Base-by-base conservation (phyloP, 1,140 invertebrate species). In the Popillia japonica region DNA sequence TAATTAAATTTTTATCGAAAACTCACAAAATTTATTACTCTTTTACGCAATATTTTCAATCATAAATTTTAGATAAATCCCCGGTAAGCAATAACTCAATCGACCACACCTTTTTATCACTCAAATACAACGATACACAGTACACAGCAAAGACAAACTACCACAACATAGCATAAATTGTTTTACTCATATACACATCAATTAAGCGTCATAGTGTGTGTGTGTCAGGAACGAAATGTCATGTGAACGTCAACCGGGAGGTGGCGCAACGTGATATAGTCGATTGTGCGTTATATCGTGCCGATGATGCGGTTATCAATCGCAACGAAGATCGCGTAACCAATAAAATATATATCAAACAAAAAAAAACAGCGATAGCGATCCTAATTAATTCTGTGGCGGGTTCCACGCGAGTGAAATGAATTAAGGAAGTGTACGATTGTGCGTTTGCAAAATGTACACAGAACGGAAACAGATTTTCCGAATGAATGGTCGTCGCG, bases 151-250 rank as follows among this genome's bases (percentile, higher is more conserved):
- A 55, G 48, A 55, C 48, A 55, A 55, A 55, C 48, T 55, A 55
- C 48, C 48, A 55, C 48, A 55, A 55, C 14, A 55, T 55, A 55
- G 48, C 48, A n/a, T n/a, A 55, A 55, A 55, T 55, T 55, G 48
- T 55, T n/a, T n/a, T 34, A 34, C 27, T 34, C 27, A 34, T 34
- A 55, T 55, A 55, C 48, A 55, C 48, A 55, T 55, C 48, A 14
- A 55, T 55, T 17, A 55, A 55, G 48, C 48, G 48, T 7, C 27
- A 34, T 55, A 17, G 44, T 55, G 17, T 17, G 17, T 17, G 6
- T 17, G 48, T 17, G 42, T 44, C 42, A 44, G 42, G 48, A 55
- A 6, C 48, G 48, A 55, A 17, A 17, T 55, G 48, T 55, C 48
- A n/a, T 55, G 48, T 55, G 48, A 17, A 55, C 48, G 48, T 55